Evolutionary conservation across 2,113 vertebrate species (phyloP).

Genomic region (Oncorhynchus tshawytscha): DNA sequence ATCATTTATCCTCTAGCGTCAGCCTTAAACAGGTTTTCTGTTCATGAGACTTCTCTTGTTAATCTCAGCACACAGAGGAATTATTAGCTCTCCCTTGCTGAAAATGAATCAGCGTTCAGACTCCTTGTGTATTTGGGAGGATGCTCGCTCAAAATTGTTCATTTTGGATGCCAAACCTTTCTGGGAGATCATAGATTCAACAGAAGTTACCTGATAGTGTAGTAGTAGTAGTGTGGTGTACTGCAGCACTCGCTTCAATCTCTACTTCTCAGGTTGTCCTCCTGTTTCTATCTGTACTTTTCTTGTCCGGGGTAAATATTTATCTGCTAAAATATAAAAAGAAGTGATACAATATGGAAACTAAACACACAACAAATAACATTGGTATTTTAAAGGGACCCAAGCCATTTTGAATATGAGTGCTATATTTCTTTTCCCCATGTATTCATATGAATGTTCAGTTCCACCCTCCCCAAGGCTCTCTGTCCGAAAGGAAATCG

Average conservation of each 20-base stretch:
- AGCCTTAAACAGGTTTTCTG: neutral
- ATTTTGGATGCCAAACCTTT: slow-evolving; percentile 29
- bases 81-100: neutral
- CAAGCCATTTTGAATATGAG: slow-evolving; percentile 59
- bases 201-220: slow-evolving; percentile 35
- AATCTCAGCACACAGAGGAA: slow-evolving; percentile 25
- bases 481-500: neutral
- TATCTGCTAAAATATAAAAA: slow-evolving; percentile 22
- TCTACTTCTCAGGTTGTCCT: slow-evolving; percentile 46
- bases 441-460: too few relatives aligned
- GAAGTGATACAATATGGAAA: slow-evolving; percentile 22
- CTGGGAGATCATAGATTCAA: slow-evolving; percentile 12
- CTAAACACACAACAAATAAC: slow-evolving; percentile 45
- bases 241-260: slow-evolving; percentile 11
- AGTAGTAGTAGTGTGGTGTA: slow-evolving; percentile 46
- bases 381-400: slow-evolving; percentile 65
- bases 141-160: slow-evolving; percentile 14
- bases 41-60: slow-evolving; percentile 23
- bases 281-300: slow-evolving; percentile 33
- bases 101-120: slow-evolving; percentile 6
- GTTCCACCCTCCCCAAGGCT: neutral
- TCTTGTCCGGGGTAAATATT: slow-evolving; percentile 29
- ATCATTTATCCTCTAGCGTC: slow-evolving; percentile 16
- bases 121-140: slow-evolving; percentile 24
- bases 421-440: neutral